Conservation (phyloP, 2,113 vertebrate genomes). For the Passer montanus region DNA sequence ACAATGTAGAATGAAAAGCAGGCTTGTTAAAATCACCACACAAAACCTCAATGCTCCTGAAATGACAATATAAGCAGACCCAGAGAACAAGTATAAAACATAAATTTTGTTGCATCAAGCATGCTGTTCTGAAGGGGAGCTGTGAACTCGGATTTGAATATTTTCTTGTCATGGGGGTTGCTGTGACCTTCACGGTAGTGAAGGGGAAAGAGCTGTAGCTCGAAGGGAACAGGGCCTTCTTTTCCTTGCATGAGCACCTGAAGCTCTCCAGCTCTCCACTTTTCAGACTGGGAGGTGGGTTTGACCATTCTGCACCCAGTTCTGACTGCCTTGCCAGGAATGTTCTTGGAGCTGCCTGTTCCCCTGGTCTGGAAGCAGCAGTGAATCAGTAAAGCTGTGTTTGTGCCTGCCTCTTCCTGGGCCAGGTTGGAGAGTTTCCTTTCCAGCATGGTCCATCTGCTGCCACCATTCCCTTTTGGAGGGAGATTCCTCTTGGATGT, state of each 20-base stretch:
- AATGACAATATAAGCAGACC: not conserved
- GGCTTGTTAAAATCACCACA: not conserved
- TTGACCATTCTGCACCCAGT: not conserved
- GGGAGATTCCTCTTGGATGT: not conserved
- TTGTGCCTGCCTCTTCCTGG: not conserved
- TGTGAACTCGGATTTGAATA: not conserved
- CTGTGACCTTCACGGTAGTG: not conserved
- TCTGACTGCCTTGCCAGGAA: not conserved
- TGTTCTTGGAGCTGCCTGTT: not conserved
- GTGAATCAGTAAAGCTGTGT: not conserved
- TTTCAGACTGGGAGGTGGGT: not conserved
- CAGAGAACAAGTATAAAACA: not conserved
- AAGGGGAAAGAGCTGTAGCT: not conserved
- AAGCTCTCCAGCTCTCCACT: not conserved
- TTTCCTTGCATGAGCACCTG: not conserved
- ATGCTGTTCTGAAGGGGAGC: not conserved
- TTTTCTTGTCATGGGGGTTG: not conserved
- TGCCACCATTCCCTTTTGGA: not conserved
- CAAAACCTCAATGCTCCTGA: not conserved
- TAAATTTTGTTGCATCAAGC: not conserved
- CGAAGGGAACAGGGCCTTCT: not conserved
- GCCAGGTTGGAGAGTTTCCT: not conserved
- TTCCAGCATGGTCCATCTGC: not conserved
- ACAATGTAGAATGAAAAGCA: not conserved
- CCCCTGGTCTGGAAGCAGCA: not conserved